phyloP scores from a whole-genome alignment of 2,888 invertebrate genomes.

The Cataglyphis altisquamis region DNA sequence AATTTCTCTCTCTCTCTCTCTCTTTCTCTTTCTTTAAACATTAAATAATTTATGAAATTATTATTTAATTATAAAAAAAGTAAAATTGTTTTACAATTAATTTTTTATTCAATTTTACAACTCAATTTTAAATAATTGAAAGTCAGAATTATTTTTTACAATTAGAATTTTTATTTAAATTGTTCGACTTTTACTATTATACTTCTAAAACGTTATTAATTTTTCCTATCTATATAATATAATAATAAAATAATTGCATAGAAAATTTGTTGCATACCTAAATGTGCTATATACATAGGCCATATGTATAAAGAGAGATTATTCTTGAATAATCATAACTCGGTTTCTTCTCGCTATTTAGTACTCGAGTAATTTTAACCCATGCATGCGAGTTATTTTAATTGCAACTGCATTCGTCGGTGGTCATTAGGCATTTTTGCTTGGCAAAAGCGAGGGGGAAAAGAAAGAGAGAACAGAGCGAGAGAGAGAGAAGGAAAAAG shows the following conservation, averaged over 20 bases:
- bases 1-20: neutral
- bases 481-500: neutral
- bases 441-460: neutral
- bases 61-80: neutral
- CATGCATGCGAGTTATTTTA: constrained; percentile 34
- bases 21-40: too few relatives aligned
- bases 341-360: neutral
- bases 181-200: neutral
- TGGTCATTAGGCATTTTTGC: constrained; percentile 16
- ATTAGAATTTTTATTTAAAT: constrained; percentile 1
- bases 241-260: neutral
- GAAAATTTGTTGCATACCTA: neutral
- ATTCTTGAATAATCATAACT: neutral
- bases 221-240: neutral
- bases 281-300: neutral
- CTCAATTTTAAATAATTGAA: neutral
- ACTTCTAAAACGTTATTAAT: neutral
- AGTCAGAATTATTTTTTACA: neutral
- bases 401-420: constrained; percentile 32
- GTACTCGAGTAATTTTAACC: constrained; percentile 21
- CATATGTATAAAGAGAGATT: neutral
- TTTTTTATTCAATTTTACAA: neutral
- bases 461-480: neutral
- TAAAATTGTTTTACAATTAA: neutral
- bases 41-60: neutral